These are phyloP conservation scores for Megaceryle maxima DNA, from an alignment of 2,113 vertebrate genomes.

Conservation along the genomic window DNA sequence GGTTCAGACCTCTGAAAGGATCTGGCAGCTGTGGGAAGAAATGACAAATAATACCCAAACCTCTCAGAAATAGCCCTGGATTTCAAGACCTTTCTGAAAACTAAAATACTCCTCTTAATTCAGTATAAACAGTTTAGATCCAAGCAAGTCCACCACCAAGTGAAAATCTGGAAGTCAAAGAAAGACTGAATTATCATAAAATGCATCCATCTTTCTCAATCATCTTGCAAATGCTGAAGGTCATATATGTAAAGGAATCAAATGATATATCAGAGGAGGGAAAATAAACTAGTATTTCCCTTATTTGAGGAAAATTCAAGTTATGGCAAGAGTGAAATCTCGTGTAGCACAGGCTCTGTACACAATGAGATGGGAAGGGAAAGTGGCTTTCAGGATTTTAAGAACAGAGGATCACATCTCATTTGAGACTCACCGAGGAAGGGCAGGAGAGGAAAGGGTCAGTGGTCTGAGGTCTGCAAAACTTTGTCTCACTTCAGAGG, in stretches of 20 bases:
- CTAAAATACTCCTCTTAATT: not conserved
- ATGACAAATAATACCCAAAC: not conserved
- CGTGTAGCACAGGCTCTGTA: not conserved
- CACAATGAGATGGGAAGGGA: not conserved
- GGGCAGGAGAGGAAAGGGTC: not conserved
- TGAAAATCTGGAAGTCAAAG: not conserved
- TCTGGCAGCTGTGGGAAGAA: not conserved
- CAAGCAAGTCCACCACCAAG: not conserved
- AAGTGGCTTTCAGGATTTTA: not conserved
- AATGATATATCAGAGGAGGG: not conserved
- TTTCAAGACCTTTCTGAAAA: not conserved
- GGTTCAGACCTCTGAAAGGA: conserved; percentile 12
- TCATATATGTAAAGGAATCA: not conserved
- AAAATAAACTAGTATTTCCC: not conserved
- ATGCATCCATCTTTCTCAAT: not conserved
- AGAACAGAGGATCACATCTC: not conserved
- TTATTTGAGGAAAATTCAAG: not conserved
- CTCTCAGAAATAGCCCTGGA: not conserved
- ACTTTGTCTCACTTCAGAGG: not conserved
- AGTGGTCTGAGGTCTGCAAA: not conserved
- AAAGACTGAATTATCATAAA: not conserved
- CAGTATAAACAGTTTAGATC: not conserved
- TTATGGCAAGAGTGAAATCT: not conserved
- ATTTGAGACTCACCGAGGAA: not conserved
- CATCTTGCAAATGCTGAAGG: not conserved